Percentiles rank a stretch among this genome's conserved stretches.
Conservation (phyloP, 2,888 invertebrate genomes). For the Dyspetes luteomarginatus region DNA sequence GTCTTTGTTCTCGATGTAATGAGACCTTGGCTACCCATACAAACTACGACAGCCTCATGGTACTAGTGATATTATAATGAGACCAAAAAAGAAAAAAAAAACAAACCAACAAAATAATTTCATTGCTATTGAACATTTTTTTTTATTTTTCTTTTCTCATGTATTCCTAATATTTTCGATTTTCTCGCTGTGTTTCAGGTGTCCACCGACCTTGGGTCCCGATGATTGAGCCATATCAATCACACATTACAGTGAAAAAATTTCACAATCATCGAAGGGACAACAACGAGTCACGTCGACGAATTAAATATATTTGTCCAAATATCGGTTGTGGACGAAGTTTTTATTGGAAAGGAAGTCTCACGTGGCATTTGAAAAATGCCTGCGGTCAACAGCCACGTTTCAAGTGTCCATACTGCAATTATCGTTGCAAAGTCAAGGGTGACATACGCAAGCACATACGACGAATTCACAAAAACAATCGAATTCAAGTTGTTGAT, state of each 20-base stretch:
- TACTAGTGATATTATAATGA: conserved; percentile 4
- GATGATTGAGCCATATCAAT: not conserved
- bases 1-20: conserved; percentile 64
- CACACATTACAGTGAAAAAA: not conserved
- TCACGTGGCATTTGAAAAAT: conserved; percentile 83
- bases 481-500: conserved; percentile 40
- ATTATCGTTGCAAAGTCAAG: conserved; percentile 75
- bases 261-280: conserved; percentile 2
- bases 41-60: conserved; percentile 1
- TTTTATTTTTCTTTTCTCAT: not conserved
- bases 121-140: not conserved
- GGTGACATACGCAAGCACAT: conserved; percentile 73
- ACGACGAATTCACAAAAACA: conserved; percentile 35
- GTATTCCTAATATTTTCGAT: conserved; percentile 4
- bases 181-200: conserved; percentile 29
- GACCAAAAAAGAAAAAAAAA: not conserved
- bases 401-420: conserved; percentile 77
- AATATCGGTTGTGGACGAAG: conserved; percentile 71
- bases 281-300: conserved; percentile 19
- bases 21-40: conserved; percentile 16
- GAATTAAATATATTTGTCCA: conserved; percentile 74
- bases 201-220: conserved; percentile 3
- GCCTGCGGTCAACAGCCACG: conserved; percentile 84
- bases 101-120: not conserved
- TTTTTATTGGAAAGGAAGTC: conserved; percentile 71